Conservation (phyloP, 1,140 invertebrate genomes). For the Drosophila takahashii region DNA sequence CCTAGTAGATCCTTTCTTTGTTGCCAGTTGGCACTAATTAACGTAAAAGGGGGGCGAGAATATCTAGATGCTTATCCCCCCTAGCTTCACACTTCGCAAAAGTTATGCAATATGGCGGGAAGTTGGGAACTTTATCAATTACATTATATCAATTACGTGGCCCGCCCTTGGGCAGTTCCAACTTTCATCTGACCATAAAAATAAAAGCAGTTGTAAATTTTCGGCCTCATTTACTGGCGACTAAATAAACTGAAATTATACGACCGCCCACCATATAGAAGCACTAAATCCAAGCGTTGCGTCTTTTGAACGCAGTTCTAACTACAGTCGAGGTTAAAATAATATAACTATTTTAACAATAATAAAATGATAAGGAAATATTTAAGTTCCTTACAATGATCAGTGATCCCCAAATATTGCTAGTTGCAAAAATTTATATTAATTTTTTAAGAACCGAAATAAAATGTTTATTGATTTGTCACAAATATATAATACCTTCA, state of each 20-base stretch:
- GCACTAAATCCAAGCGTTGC: slow-evolving; percentile 50
- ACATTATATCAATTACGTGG: slow-evolving; percentile 75
- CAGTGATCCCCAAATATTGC: too few relatives aligned
- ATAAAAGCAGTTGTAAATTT: slow-evolving; percentile 73
- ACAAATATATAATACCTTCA: too few relatives aligned
- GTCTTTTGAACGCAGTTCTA: slow-evolving; percentile 7
- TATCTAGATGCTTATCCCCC: slow-evolving; percentile 42
- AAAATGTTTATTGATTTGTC: too few relatives aligned
- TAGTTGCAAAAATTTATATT: too few relatives aligned
- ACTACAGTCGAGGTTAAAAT: not conserved
- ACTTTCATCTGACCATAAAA: slow-evolving; percentile 66
- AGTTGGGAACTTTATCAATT: slow-evolving; percentile 64
- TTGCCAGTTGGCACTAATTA: slow-evolving; percentile 27
- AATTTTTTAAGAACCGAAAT: too few relatives aligned
- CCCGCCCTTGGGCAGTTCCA: slow-evolving; percentile 41
- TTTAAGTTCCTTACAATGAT: too few relatives aligned
- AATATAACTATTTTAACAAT: not conserved
- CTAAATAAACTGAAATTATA: slow-evolving; percentile 79
- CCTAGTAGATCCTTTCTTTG: not conserved
- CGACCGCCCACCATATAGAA: slow-evolving; percentile 42
- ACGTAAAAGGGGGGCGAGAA: slow-evolving; percentile 6
- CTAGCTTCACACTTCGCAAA: slow-evolving; percentile 35
- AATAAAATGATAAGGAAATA: not conserved
- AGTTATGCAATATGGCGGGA: slow-evolving; percentile 43
- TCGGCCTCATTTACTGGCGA: slow-evolving; percentile 68